A percentile compares a stretch with the other conserved stretches of the same genome.
These are phyloP conservation scores for Tachuris rubrigastra DNA, from an alignment of 2,113 vertebrate genomes.

Conservation along the genomic window DNA sequence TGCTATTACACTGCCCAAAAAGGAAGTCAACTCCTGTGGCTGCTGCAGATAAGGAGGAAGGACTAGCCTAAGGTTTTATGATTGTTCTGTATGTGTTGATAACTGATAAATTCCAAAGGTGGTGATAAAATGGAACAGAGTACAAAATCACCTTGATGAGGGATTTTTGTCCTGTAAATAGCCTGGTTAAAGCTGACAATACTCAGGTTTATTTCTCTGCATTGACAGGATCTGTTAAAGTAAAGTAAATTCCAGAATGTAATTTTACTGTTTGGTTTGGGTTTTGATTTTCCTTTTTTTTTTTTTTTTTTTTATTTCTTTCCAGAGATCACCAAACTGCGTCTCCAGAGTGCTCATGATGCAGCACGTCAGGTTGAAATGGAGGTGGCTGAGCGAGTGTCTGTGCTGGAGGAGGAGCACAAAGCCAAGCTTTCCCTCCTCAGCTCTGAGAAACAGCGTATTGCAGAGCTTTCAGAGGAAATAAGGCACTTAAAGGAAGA, in stretches of 20 bases:
- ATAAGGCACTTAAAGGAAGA: constrained; percentile 70
- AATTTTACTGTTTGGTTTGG: background rate
- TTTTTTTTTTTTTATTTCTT: background rate
- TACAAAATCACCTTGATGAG: background rate
- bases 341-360: constrained; percentile 63
- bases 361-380: constrained; percentile 72
- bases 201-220: background rate
- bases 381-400: constrained; percentile 69
- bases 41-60: background rate
- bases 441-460: constrained; percentile 37
- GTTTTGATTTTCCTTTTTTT: background rate
- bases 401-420: constrained; percentile 73
- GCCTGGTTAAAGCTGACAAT: background rate
- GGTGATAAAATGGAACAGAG: background rate
- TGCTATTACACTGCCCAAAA: background rate
- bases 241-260: background rate
- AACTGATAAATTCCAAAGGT: background rate
- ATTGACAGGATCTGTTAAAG: background rate
- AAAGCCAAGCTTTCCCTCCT: constrained; percentile 51
- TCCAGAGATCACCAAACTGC: constrained; percentile 76
- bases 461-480: constrained; percentile 74
- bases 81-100: background rate
- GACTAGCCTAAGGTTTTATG: background rate
- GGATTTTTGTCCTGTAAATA: background rate
- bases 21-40: background rate